A percentile compares a stretch with the other conserved stretches of the same genome.
phyloP scores from a whole-genome alignment of 2,113 vertebrate genomes.

The Acanthochromis polyacanthus region DNA sequence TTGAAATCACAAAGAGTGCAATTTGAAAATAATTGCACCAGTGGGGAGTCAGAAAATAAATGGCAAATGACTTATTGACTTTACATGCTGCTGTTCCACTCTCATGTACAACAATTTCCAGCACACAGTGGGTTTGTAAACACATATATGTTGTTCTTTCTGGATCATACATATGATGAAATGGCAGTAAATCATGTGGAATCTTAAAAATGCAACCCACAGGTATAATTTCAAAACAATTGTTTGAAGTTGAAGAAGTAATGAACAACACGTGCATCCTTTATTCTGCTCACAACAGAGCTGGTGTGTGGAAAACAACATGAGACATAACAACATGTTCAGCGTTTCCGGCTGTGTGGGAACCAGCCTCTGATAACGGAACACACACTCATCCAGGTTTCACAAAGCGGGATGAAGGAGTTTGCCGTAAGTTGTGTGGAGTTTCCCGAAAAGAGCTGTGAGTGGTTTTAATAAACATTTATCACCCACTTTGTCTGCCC shows the following conservation, averaged over 20 bases:
- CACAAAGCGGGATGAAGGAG: neutral
- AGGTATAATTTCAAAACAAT: no score
- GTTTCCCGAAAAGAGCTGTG: slow-evolving; percentile 1
- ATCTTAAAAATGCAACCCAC: no score
- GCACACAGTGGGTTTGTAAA: no score
- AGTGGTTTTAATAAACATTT: slow-evolving; percentile 9
- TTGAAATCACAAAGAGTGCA: no score
- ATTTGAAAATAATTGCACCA: no score
- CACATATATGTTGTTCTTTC: no score
- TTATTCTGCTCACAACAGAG: neutral
- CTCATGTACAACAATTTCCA: no score
- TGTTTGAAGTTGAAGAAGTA: neutral
- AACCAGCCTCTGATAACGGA: slow-evolving; percentile 34
- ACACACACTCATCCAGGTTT: neutral
- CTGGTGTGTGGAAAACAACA: neutral
- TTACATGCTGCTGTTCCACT: no score
- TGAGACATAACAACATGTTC: neutral
- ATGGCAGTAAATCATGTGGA: no score
- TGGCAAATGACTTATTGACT: no score
- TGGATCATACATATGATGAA: no score
- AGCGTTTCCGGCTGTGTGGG: neutral
- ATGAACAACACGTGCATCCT: neutral
- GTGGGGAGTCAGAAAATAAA: no score
- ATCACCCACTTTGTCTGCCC: neutral
- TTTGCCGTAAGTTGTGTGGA: neutral